Conservation (phyloP, 2,113 vertebrate species). For the Chaenocephalus aceratus region DNA sequence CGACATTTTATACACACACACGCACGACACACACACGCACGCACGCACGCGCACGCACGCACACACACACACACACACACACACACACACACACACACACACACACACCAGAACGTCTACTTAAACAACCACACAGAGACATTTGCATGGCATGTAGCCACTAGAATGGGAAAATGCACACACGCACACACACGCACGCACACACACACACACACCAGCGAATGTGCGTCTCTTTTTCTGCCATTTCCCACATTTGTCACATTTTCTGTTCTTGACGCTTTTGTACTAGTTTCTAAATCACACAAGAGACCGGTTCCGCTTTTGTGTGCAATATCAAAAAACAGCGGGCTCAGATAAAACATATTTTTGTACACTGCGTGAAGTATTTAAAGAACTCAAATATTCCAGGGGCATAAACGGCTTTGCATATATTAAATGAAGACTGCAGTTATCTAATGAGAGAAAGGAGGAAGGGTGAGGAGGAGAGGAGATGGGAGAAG, state of each 20-base stretch:
- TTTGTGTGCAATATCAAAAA: conserved; percentile 70
- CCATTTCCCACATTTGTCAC: too few relatives aligned
- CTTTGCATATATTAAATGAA: conserved; percentile 74
- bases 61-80: too few relatives aligned
- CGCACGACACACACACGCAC: too few relatives aligned
- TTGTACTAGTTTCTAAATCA: conserved; percentile 69
- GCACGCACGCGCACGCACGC: too few relatives aligned
- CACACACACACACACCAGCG: conserved; percentile 2
- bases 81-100: too few relatives aligned
- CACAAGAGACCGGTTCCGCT: conserved; percentile 66
- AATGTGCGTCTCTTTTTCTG: too few relatives aligned
- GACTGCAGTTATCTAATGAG: conserved; percentile 73
- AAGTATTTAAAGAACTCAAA: conserved; percentile 77
- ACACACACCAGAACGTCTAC: too few relatives aligned
- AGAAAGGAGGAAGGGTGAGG: conserved; percentile 33
- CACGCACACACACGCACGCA: background rate
- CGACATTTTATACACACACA: conserved; percentile 28
- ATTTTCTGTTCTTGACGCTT: conserved; percentile 39
- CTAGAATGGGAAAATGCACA: too few relatives aligned
- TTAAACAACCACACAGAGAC: too few relatives aligned
- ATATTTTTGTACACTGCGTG: conserved; percentile 68
- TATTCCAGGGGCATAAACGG: conserved; percentile 73
- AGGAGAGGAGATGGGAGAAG: conserved; percentile 28
- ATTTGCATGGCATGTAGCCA: too few relatives aligned
- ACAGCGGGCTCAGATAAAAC: conserved; percentile 70